Base-by-base conservation (phyloP, 2,888 invertebrate genomes). In the Aphelenchoides bicaudatus region DNA sequence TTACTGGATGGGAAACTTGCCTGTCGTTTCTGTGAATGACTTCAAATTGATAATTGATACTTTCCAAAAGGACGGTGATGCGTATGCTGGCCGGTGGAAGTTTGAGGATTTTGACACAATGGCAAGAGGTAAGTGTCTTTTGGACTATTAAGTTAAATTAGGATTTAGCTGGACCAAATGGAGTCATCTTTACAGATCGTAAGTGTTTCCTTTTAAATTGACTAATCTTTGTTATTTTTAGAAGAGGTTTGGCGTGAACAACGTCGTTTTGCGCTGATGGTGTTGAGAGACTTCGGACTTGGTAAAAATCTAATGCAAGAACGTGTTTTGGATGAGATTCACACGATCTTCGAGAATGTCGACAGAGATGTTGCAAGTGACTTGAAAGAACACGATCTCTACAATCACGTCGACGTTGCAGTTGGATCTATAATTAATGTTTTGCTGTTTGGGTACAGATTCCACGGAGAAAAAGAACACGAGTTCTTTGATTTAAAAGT, bases 281-380 rank as follows among this genome's bases (percentile, higher is more conserved):
- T 52, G 16, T 43, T 57, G 6, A 56, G 57, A 13, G 39, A 57
- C 16, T 57, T 57, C 25, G 59, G 59, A 13, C 19, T 58, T 19
- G 59, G 59, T 10, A 58, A 58, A 34, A 58, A 58, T 31, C n/a
- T 59, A 2, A 59, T 58, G 58, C 47, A 60, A 27, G 59, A 58
- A 25, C 43, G 46, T 23, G 58, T 58, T 31, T 28, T 56, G 6
- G 53, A 51, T 23, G 51, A 57, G 30, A 19, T 58, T 30, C 8
- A 10, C 10, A 30, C 16, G 4, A 10, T 57, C 21, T 28, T 57
- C 5, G 28, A 52, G 10, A 28, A 47, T 28, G 58, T 58, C 39
- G 54, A 58, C 25, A 56, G 16, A 57, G 28, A 27, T 10, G 1
- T 2, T 8, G 28, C 13, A n/a, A 29, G 1, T 21, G 56, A 52